Evolutionary conservation across 2,888 invertebrate genomes (phyloP), one percentile per base, ranked within the genome.

Genomic region (Resseliella maxima): DNA sequence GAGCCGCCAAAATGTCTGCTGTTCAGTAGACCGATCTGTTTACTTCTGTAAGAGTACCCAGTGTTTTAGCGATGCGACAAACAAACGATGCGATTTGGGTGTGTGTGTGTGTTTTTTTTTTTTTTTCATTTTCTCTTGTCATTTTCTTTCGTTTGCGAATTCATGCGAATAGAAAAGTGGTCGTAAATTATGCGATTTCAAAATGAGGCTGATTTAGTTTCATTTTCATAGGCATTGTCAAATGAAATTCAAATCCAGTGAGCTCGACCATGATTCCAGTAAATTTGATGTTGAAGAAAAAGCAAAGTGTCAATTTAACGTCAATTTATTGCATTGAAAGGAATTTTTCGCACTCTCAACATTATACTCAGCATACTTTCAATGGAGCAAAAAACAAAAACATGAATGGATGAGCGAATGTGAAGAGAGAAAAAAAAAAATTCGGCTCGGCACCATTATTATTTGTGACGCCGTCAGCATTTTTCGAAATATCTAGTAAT

Each of bases 281-380:
- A n/a, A n/a, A n/a, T n/a, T n/a, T n/a, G n/a, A 10, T 45, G 45
- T 10, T 45, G 45, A 45, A 45, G 12, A 10, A 45, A 45, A 45
- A 10, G 5, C 12, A 12, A 45, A n/a, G n/a, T n/a, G n/a, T n/a
- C 72, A 12, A 15, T 31, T 72, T 24, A 35, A 35, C 31, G 72
- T 72, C 72, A 35, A 72, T 72, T 72, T 72, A 72, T 72, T 72
- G 72, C 72, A 72, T 27, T 72, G 72, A 72, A 72, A 31, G 72
- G 72, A 35, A 31, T 72, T 72, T 72, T 72, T 72, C 72, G 72
- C 72, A 31, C n/a, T 59, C 24, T 27, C 72, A 59, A 12, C 59
- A 59, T 27, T 31, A 15, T 1, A 3, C 72, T 59, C 59, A 59
- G 27, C 59, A 59, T 50, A 15, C 15, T 59, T 59, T 59, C 46